Conservation (phyloP, 1,140 invertebrate species). For the Macrosteles quadrilineatus region DNA sequence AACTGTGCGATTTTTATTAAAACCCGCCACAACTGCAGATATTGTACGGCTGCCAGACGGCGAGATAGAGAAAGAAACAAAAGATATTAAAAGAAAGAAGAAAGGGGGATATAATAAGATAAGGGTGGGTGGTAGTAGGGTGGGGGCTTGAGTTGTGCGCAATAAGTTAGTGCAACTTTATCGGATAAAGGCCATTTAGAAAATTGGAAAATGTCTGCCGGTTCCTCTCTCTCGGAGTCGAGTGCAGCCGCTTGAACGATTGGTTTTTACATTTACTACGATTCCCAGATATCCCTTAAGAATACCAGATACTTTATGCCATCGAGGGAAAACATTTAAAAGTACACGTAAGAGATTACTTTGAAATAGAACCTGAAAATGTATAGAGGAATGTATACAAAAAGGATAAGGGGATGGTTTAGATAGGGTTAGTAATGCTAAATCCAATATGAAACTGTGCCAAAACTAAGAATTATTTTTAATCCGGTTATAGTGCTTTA, state of each 20-base stretch:
- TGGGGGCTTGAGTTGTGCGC: constrained; percentile 21
- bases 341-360: too few relatives aligned
- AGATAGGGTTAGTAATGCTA: too few relatives aligned
- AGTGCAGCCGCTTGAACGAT: constrained; percentile 19
- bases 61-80: constrained; percentile 9
- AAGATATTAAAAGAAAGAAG: constrained; percentile 26
- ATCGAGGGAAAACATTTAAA: too few relatives aligned
- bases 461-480: too few relatives aligned
- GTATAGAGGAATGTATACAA: too few relatives aligned
- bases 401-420: too few relatives aligned
- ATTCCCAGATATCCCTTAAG: not conserved
- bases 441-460: too few relatives aligned
- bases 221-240: not conserved
- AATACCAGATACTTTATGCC: not conserved
- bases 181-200: constrained; percentile 34
- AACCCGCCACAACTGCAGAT: constrained; percentile 10
- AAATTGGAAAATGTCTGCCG: constrained; percentile 34
- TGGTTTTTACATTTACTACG: constrained; percentile 24
- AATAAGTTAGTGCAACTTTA: constrained; percentile 31
- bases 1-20: constrained; percentile 24
- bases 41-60: not conserved
- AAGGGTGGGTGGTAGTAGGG: not conserved
- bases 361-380: too few relatives aligned
- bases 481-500: too few relatives aligned
- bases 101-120: constrained; percentile 29